Conservation (phyloP, 2,888 invertebrate species). For the Leucoptera coffeella region DNA sequence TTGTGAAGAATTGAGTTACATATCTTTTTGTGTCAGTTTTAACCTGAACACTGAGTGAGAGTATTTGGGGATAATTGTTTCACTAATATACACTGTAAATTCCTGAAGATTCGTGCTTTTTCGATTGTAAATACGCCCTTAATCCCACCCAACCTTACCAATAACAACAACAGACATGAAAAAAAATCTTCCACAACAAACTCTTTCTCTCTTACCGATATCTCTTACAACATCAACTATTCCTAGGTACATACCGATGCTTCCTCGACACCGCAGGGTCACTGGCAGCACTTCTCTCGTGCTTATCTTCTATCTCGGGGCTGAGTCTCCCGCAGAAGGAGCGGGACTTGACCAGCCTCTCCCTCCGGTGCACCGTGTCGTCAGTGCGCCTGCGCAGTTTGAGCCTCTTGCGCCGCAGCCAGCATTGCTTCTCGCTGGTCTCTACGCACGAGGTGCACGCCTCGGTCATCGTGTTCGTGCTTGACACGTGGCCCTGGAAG, state of each 20-base stretch:
- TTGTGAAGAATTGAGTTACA: too few relatives aligned
- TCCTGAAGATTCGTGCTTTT: too few relatives aligned
- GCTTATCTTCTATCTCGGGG: constrained; percentile 50
- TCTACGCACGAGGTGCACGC: constrained; percentile 47
- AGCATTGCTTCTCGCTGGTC: constrained; percentile 37
- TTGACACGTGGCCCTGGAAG: constrained; percentile 48
- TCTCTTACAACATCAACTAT: too few relatives aligned
- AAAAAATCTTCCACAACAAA: too few relatives aligned
- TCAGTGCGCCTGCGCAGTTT: constrained; percentile 19
- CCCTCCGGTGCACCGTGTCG: constrained; percentile 13
- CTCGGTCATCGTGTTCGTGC: constrained; percentile 48
- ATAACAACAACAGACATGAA: too few relatives aligned
- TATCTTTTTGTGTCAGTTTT: too few relatives aligned
- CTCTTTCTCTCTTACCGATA: too few relatives aligned
- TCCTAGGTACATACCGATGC: constrained; percentile 27
- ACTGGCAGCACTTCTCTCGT: constrained; percentile 55
- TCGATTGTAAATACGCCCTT: too few relatives aligned
- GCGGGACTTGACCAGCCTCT: constrained; percentile 63
- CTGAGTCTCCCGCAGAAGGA: constrained; percentile 64
- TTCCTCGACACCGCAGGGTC: constrained; percentile 58
- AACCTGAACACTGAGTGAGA: too few relatives aligned
- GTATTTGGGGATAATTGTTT: too few relatives aligned
- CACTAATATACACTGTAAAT: too few relatives aligned
- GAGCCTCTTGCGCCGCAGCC: constrained; percentile 32
- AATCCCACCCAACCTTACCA: too few relatives aligned